phyloP scores from a whole-genome alignment of 1,140 invertebrate genomes.

The Drosophila kurseongensis region DNA sequence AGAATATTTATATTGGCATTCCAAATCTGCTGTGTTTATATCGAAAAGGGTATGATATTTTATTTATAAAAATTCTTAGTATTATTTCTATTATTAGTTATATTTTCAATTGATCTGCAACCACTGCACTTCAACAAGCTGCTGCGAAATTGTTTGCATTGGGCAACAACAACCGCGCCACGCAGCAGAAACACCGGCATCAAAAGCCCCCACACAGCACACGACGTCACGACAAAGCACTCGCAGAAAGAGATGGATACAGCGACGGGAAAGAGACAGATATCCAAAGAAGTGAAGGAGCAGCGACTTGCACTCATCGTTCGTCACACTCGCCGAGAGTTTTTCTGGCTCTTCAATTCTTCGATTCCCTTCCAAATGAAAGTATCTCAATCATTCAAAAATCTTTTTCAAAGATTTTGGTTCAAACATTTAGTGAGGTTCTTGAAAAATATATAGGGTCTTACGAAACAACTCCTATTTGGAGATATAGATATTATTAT shows the following conservation, averaged over 20 bases:
- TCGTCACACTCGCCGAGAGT: constrained; percentile 60
- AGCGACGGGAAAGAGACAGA: constrained; percentile 5
- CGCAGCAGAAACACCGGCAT: constrained; percentile 37
- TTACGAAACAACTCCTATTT: no score
- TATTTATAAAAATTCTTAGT: no score
- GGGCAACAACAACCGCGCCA: constrained; percentile 34
- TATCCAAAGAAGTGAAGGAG: constrained; percentile 17
- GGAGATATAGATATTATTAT: no score
- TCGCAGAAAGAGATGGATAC: constrained; percentile 15
- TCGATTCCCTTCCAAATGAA: constrained; percentile 7
- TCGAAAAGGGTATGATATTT: no score
- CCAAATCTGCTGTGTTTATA: no score
- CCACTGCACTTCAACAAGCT: constrained; percentile 37
- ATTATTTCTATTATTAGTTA: no score
- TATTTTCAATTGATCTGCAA: neutral
- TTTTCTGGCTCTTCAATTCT: constrained; percentile 36
- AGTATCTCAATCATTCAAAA: neutral
- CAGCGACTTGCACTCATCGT: constrained; percentile 38
- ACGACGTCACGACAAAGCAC: constrained; percentile 67
- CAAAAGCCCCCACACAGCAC: constrained; percentile 74
- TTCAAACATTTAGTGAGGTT: no score
- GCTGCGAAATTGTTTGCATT: constrained; percentile 49
- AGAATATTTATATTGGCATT: no score
- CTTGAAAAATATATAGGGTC: no score
- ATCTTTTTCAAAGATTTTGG: no score